Base-by-base conservation (phyloP, 2,113 vertebrate genomes). In the Engraulis encrasicolus region DNA sequence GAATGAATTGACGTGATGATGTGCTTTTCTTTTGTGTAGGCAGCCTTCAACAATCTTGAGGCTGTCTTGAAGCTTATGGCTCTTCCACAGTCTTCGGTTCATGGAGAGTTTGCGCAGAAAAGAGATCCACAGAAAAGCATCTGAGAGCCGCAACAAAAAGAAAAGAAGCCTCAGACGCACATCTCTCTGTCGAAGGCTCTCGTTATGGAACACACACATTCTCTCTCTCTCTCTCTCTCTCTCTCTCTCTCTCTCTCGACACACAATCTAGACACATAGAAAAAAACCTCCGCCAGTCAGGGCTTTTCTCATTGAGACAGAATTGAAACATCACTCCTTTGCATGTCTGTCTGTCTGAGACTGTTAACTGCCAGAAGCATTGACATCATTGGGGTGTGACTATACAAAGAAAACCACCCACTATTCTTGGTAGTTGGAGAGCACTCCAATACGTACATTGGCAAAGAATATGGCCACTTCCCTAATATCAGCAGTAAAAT, bases 61-160 rank as follows among this genome's bases (percentile, higher is more conserved):
- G 80, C 82, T 83, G 81, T 82, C 58, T 77, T 27, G 81, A 82
- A 19, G 58, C 81, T 78, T 80, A 23, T 19, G 45, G 86, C 78
- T 66, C 31, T 84, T 38, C 11, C 79, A 49, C 38, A 52, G 6
- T 34, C 14, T 27, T n/a, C 6, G 78, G 87, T 89, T 88, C 88
- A 91, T 82, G 78, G 82, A 86, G 85, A 90, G 84, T 91, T 90
- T 87, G 86, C 54, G 48, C 31, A 66, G 79, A 50, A 38, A 84
- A 49, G 11, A 52, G 38, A 45, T 38, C 77, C 49, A 82, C 20
- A 78, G 79, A 50, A 82, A 40, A 78, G 79, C 36, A 34, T n/a
- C n/a, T n/a, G n/a, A n/a, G n/a, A n/a, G n/a, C n/a, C n/a, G n/a
- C n/a, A n/a, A n/a, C n/a, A n/a, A n/a, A n/a, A n/a, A n/a, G n/a